Percentiles rank a stretch among this genome's conserved stretches.
These are phyloP conservation scores for Cydia strobilella DNA, from an alignment of 1,140 invertebrate genomes.

Conservation along the genomic window DNA sequence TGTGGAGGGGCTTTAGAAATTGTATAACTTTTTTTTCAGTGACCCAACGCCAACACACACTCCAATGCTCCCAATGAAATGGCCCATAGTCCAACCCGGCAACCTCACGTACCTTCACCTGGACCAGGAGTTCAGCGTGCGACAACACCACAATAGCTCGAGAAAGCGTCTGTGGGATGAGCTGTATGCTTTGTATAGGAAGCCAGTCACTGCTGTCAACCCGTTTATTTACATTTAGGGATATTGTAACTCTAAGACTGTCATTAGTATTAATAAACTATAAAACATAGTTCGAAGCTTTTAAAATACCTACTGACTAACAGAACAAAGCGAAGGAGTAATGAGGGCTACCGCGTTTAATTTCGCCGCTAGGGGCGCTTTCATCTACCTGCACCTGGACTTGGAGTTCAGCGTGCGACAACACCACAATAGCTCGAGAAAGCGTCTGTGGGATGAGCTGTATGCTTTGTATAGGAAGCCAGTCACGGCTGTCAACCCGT, in stretches of 20 bases:
- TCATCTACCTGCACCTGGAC: constrained; percentile 35
- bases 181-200: constrained; percentile 36
- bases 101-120: constrained; percentile 35
- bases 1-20: too few relatives aligned
- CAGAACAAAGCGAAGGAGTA: too few relatives aligned
- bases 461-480: constrained; percentile 35
- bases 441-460: constrained; percentile 37
- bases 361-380: too few relatives aligned
- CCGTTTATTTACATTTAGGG: background rate
- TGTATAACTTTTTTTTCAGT: constrained; percentile 33
- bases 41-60: constrained; percentile 37
- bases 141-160: constrained; percentile 34
- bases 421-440: constrained; percentile 37
- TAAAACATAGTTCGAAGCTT: too few relatives aligned
- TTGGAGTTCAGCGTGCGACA: constrained; percentile 34
- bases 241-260: background rate
- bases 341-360: too few relatives aligned
- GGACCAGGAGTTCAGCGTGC: constrained; percentile 33
- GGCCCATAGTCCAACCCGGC: constrained; percentile 34
- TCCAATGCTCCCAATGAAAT: constrained; percentile 33
- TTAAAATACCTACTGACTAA: too few relatives aligned
- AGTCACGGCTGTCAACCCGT: background rate
- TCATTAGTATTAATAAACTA: too few relatives aligned
- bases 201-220: background rate
- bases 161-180: constrained; percentile 39